phyloP scores from a whole-genome alignment of 2,113 vertebrate genomes.

The Anolis sagrei region DNA sequence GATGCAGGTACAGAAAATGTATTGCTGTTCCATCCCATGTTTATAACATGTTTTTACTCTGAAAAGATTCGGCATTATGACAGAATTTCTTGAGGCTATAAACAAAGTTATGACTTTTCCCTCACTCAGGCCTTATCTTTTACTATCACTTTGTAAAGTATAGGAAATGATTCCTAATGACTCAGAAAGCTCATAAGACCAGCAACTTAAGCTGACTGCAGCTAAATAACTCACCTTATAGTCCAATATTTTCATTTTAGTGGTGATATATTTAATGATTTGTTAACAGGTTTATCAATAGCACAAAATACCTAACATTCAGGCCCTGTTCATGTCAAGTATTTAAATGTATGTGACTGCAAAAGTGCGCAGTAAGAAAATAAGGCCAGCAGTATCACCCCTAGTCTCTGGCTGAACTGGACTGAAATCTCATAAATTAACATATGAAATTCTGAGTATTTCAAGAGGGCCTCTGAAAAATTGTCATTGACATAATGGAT shows the following conservation, averaged over 20 bases:
- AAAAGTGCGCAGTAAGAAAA: neutral
- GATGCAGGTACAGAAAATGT: constrained; percentile 35
- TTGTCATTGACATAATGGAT: neutral
- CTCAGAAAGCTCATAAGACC: constrained; percentile 34
- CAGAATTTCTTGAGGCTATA: constrained; percentile 24
- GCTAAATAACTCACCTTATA: constrained; percentile 32
- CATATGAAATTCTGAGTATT: neutral
- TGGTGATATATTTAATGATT: constrained; percentile 5
- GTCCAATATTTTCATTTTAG: neutral
- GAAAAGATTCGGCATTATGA: constrained; percentile 46
- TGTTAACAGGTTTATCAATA: neutral
- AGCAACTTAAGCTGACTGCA: constrained; percentile 31
- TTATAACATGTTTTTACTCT: neutral
- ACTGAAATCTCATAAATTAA: neutral
- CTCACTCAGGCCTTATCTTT: constrained; percentile 36
- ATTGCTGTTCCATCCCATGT: neutral
- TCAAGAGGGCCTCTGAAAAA: neutral
- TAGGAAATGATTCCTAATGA: neutral
- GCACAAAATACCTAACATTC: neutral
- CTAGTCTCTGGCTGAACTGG: neutral
- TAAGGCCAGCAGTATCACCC: neutral
- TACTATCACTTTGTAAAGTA: constrained; percentile 20
- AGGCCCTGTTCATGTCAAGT: neutral
- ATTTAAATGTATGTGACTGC: neutral
- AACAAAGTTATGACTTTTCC: constrained; percentile 15